Evolutionary conservation across 2,113 vertebrate genomes (phyloP).

Genomic region (Ia io): DNA sequence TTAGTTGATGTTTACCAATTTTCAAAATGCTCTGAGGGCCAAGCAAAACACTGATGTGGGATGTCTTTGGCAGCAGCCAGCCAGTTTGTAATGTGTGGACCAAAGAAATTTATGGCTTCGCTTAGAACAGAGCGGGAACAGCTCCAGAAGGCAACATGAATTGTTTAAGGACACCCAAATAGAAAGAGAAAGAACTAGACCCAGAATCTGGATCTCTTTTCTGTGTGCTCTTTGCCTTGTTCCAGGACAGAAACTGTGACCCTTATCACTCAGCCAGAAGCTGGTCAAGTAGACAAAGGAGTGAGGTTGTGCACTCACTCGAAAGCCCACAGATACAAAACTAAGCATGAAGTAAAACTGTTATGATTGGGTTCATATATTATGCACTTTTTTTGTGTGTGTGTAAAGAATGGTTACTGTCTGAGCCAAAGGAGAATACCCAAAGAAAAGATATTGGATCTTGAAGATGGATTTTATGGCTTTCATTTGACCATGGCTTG

Average conservation of each 20-base stretch:
- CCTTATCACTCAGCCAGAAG: neutral
- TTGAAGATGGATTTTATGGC: neutral
- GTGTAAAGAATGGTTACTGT: neutral
- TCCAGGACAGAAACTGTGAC: neutral
- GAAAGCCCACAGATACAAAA: neutral
- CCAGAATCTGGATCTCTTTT: neutral
- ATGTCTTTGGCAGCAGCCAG: neutral
- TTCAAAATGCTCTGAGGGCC: neutral
- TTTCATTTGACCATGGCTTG: constrained; percentile 26
- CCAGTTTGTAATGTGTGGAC: neutral
- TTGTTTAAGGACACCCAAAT: neutral
- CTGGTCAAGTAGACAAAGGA: neutral
- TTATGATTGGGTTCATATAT: neutral
- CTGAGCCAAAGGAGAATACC: neutral
- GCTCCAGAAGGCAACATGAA: neutral
- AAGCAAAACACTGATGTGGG: neutral
- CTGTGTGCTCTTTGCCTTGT: neutral
- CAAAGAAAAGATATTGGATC: constrained; percentile 14
- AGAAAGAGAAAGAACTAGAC: neutral
- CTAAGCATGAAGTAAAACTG: neutral
- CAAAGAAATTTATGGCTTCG: neutral
- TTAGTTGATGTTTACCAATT: neutral
- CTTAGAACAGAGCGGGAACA: neutral
- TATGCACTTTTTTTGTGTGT: neutral
- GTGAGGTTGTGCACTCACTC: neutral